Conservation (phyloP, 2,113 vertebrate genomes). For the Rostratula benghalensis region DNA sequence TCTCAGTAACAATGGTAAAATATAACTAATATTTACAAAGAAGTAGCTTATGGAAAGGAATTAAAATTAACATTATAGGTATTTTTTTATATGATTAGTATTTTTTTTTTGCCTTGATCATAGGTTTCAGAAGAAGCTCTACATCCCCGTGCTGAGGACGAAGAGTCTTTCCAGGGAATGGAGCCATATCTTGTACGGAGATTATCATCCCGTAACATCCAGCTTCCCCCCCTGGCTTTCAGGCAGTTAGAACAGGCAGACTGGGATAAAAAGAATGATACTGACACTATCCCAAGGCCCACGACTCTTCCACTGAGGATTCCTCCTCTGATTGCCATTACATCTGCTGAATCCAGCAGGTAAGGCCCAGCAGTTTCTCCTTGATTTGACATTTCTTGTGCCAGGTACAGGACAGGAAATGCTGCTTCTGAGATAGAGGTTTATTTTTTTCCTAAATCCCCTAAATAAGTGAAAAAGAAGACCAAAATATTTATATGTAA, state of each 20-base stretch:
- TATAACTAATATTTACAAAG: background rate
- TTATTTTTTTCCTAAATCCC: background rate
- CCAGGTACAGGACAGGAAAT: background rate
- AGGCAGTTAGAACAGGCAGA: slow-evolving; percentile 91
- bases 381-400: background rate
- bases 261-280: slow-evolving; percentile 82
- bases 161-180: slow-evolving; percentile 76
- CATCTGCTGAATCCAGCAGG: slow-evolving; percentile 89
- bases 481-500: background rate
- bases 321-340: slow-evolving; percentile 92
- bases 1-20: background rate
- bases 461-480: background rate
- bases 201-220: slow-evolving; percentile 86
- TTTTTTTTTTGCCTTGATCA: background rate
- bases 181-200: slow-evolving; percentile 88
- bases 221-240: slow-evolving; percentile 92
- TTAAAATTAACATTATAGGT: background rate
- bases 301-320: slow-evolving; percentile 87
- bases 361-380: slow-evolving; percentile 59
- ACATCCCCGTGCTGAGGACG: slow-evolving; percentile 77
- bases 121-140: slow-evolving; percentile 87
- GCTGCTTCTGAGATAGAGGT: background rate
- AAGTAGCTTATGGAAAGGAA: background rate
- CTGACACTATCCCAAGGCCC: slow-evolving; percentile 78
- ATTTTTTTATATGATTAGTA: background rate